Evolutionary conservation across 2,113 vertebrate genomes (phyloP).

Genomic region (Microtus richardsoni): DNA sequence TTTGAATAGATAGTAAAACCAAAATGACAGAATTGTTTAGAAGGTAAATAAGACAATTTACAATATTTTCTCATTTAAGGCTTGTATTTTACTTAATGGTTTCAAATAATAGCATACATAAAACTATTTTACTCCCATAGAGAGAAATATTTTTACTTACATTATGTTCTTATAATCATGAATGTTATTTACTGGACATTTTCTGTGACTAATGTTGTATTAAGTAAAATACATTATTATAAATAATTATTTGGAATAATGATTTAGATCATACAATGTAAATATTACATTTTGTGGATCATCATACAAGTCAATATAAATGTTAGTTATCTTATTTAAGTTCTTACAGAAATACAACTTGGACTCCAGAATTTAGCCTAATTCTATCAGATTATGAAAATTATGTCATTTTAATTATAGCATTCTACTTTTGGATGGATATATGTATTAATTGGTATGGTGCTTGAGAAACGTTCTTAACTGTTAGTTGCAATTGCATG

Average conservation of each 20-base stretch:
- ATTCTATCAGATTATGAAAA: slow-evolving; percentile 2
- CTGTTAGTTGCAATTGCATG: background rate
- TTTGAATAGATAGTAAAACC: background rate
- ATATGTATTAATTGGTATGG: background rate
- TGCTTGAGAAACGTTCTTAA: slow-evolving; percentile 4
- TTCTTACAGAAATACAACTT: slow-evolving; percentile 19
- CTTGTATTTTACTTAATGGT: background rate
- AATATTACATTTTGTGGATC: background rate
- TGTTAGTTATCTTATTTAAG: background rate
- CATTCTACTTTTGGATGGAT: background rate
- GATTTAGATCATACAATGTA: slow-evolving; percentile 1
- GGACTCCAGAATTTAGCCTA: background rate
- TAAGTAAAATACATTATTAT: background rate
- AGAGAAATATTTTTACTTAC: background rate
- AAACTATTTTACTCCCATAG: slow-evolving; percentile 39
- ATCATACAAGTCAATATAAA: background rate
- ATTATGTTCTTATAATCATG: background rate
- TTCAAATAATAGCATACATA: slow-evolving; percentile 32
- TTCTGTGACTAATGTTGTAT: background rate
- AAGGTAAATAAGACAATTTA: background rate
- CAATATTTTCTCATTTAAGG: slow-evolving; percentile 28
- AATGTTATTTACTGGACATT: background rate
- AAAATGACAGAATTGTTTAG: background rate
- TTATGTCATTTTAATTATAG: background rate
- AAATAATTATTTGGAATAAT: slow-evolving; percentile 23